Evolutionary conservation across 2,888 invertebrate genomes (phyloP), one percentile per base, ranked within the genome.

Genomic region (Blastobasis adustella): DNA sequence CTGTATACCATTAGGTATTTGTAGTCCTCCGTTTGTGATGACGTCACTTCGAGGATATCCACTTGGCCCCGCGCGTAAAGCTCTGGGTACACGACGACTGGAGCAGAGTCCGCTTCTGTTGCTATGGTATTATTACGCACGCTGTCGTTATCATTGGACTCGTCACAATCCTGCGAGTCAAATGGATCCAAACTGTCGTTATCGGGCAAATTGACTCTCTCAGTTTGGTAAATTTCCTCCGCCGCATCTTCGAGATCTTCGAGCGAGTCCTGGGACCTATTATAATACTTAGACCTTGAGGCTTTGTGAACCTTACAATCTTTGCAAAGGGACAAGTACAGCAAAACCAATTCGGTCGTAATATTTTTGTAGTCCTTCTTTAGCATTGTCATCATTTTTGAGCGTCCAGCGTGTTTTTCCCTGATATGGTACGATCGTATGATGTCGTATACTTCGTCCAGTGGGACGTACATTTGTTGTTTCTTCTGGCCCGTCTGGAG

Each of bases 361-460:
- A 80, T 61, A 52, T 80, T 79, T 54, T 66, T 74, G 56, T 75
- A 79, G 51, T 66, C 67, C 5, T 64, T 65, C 53, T 79, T 79
- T 43, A 79, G 55, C 7, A 65, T 69, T 3, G 57, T 36, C 72
- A 73, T 69, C 66, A 79, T 67, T 10, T 73, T 68, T 45, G 64
- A 65, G 55, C 77, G 66, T 1, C 79, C 79, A 3, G 69, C 76
- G 41, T 80, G 78, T 50, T 72, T 75, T 50, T 73, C 58, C 54
- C 67, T 70, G 6, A 75, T 10, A 54, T 80, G 80, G 50, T 62
- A 69, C 5, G 69, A 64, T 0, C 63, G 61, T 58, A 80, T 67
- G 41, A 79, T 71, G n/a, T 78, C 77, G 49, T 73, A 81, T 53
- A 72, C 72, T 58, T 81, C 79, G 10, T 78, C 72, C 42, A 72